phyloP scores from a whole-genome alignment of 1,140 invertebrate species.

The Heliconius himera region DNA sequence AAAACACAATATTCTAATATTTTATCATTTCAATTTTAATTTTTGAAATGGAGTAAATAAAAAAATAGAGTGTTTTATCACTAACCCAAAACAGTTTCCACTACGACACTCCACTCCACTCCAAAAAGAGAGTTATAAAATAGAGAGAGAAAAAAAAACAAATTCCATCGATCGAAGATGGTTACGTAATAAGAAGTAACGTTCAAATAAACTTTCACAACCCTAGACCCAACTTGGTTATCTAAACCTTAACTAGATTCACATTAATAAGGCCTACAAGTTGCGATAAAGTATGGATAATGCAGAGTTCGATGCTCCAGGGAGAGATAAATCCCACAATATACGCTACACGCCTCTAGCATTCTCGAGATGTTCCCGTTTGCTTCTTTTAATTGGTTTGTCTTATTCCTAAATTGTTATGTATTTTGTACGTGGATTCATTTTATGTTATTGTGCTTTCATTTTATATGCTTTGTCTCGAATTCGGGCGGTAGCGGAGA shows the following conservation, averaged over 20 bases:
- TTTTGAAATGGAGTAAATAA: no score
- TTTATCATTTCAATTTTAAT: no score
- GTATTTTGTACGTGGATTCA: background rate
- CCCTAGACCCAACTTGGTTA: conserved; percentile 14
- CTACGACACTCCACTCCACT: no score
- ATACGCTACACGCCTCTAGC: background rate
- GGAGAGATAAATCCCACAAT: conserved; percentile 26
- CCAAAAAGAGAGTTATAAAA: background rate
- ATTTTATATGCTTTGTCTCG: no score
- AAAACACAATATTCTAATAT: no score
- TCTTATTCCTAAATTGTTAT: background rate
- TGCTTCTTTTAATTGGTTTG: background rate
- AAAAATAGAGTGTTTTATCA: no score
- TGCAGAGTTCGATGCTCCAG: conserved; percentile 16
- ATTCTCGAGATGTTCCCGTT: conserved; percentile 6
- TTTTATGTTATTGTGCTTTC: background rate
- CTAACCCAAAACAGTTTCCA: no score
- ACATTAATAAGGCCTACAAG: conserved; percentile 17
- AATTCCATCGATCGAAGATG: no score
- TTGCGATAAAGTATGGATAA: conserved; percentile 16
- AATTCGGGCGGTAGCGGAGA: no score
- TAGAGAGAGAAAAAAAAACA: no score
- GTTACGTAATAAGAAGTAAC: background rate
- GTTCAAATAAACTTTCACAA: background rate
- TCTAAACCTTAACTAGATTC: conserved; percentile 23